phyloP scores from a whole-genome alignment of 1,140 invertebrate species.

The Papilio xuthus region DNA sequence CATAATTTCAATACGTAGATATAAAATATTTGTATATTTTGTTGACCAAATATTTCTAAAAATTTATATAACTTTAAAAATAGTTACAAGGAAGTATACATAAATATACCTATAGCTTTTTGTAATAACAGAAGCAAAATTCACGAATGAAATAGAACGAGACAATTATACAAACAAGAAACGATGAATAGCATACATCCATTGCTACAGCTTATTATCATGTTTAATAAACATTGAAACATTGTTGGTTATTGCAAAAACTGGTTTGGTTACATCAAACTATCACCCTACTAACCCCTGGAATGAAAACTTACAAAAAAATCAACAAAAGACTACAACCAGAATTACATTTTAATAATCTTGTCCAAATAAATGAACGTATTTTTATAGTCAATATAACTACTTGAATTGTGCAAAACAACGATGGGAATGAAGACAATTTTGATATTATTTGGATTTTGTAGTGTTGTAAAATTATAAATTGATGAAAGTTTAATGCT shows the following conservation, averaged over 20 bases:
- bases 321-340: slow-evolving; percentile 60
- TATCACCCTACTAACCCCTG: slow-evolving; percentile 49
- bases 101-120: no score
- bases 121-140: neutral
- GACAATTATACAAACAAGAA: slow-evolving; percentile 55
- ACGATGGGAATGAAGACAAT: slow-evolving; percentile 65
- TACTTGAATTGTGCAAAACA: slow-evolving; percentile 51
- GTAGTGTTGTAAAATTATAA: slow-evolving; percentile 46
- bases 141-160: slow-evolving; percentile 41
- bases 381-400: slow-evolving; percentile 70
- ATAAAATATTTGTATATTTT: no score
- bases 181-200: slow-evolving; percentile 48
- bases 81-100: no score
- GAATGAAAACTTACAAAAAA: slow-evolving; percentile 64
- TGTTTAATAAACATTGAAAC: slow-evolving; percentile 80
- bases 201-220: slow-evolving; percentile 68
- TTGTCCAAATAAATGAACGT: slow-evolving; percentile 57
- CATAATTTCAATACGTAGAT: no score
- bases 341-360: slow-evolving; percentile 74
- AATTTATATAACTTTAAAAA: no score
- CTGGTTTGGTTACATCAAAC: slow-evolving; percentile 60
- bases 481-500: slow-evolving; percentile 44
- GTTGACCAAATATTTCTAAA: no score
- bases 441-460: slow-evolving; percentile 58
- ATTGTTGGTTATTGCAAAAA: slow-evolving; percentile 70